Evolutionary conservation across 1,140 invertebrate species (phyloP).

Genomic region (Portunus trituberculatus): DNA sequence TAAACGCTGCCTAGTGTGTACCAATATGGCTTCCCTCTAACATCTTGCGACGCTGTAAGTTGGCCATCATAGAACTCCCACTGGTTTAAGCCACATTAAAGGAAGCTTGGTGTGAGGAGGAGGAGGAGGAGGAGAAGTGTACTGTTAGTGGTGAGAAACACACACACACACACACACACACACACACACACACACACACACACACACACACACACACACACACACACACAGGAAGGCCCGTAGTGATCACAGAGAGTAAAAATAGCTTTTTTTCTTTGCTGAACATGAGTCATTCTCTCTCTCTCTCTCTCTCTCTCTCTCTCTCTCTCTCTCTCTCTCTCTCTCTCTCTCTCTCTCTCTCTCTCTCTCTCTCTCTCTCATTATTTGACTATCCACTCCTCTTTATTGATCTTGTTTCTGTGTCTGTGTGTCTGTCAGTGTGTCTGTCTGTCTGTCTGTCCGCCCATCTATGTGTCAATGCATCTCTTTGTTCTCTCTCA

Average conservation of each 20-base stretch:
- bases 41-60: background rate
- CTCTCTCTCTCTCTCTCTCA: background rate
- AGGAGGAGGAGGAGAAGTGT: background rate
- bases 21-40: conserved; percentile 12
- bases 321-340: background rate
- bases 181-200: background rate
- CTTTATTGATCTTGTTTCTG: too few species aligned
- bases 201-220: conserved; percentile 13
- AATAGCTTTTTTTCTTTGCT: background rate
- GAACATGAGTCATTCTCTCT: background rate
- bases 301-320: conserved; percentile 20
- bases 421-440: too few species aligned
- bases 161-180: too few species aligned
- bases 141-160: background rate
- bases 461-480: background rate
- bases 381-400: too few species aligned
- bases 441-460: too few species aligned
- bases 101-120: background rate
- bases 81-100: background rate
- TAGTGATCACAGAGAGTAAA: background rate
- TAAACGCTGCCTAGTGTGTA: background rate
- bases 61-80: background rate
- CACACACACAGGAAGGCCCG: background rate
- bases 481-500: too few species aligned
- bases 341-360: background rate